Base-by-base conservation (phyloP, 2,888 invertebrate species). In the Linnaemya tessellans region DNA sequence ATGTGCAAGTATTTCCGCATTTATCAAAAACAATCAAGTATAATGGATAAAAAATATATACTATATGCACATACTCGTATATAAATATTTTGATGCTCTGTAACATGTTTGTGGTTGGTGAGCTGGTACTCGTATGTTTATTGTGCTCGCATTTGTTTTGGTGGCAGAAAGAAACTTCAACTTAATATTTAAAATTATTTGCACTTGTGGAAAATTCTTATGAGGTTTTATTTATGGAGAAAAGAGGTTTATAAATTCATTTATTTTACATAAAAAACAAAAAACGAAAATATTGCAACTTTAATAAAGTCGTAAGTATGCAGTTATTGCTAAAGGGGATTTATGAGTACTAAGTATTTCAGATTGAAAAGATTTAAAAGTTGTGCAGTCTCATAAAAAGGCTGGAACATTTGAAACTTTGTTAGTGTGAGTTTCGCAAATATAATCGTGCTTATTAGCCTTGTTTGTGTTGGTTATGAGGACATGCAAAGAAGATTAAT, bases 1-100 rank as follows among this genome's bases (percentile, higher is more conserved):
- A 80, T 77, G 77, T 62, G 60, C 73, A 80, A 78, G 77, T 84
- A 73, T 80, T 84, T 84, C 81, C 80, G 71, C 56, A 80, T 73
- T 80, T 68, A 84, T 74, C 41, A 67, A 67, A 73, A 68, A 78
- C 67, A 83, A 79, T 78, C 74, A 60, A 54, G 56, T 20, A 77
- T 58, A 78, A 67, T 65, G 38, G 38, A 49, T 46, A 46, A 56
- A 51, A 60, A 25, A n/a, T n/a, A 30, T 18, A 1, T 35, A 64
- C n/a, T n/a, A n/a, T n/a, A n/a, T n/a, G n/a, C n/a, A n/a, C n/a
- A n/a, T n/a, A n/a, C n/a, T n/a, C n/a, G n/a, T n/a, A n/a, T n/a
- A n/a, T n/a, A n/a, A n/a, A n/a, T 4, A 20, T 62, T 18, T 43
- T 46, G 41, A 41, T 73, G 30, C 9, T 43, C 18, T n/a, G 13